Conservation (phyloP, 2,888 invertebrate species). For the Yponomeuta plumbellus region DNA sequence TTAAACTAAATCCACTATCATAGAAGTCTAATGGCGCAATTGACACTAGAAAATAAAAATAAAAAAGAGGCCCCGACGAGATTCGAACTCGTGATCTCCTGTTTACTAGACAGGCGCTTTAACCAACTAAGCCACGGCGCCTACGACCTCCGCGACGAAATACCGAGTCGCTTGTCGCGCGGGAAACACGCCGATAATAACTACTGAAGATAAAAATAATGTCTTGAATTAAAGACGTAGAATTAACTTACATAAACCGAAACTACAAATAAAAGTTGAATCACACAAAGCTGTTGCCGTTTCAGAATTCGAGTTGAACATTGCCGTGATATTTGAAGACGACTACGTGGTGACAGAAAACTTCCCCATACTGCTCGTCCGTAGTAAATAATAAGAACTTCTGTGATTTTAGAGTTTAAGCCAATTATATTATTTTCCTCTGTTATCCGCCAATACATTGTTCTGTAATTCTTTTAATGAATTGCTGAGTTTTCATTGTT, state of each 20-base stretch:
- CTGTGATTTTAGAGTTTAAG: background rate
- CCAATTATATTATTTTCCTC: too few relatives aligned
- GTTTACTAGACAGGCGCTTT: constrained; percentile 77
- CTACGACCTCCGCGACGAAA: constrained; percentile 23
- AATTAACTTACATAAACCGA: too few relatives aligned
- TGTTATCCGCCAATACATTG: too few relatives aligned
- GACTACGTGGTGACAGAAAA: constrained; percentile 93
- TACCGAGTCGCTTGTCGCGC: too few relatives aligned
- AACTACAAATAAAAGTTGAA: too few relatives aligned
- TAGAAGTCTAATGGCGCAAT: too few relatives aligned
- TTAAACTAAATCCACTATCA: too few relatives aligned
- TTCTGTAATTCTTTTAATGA: too few relatives aligned
- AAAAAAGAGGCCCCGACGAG: constrained; percentile 66
- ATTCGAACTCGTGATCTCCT: constrained; percentile 77
- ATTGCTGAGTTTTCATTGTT: background rate
- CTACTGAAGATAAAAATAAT: too few relatives aligned
- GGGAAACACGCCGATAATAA: too few relatives aligned
- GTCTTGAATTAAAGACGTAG: too few relatives aligned
- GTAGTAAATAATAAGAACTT: constrained; percentile 20
- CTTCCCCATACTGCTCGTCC: constrained; percentile 78
- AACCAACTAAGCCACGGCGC: constrained; percentile 78
- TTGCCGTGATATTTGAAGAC: constrained; percentile 78
- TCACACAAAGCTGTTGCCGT: constrained; percentile 19
- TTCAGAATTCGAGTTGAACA: constrained; percentile 83
- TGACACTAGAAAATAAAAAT: too few relatives aligned